phyloP scores from a whole-genome alignment of 2,797 vertebrate genomes.

The Peromyscus aztecus region DNA sequence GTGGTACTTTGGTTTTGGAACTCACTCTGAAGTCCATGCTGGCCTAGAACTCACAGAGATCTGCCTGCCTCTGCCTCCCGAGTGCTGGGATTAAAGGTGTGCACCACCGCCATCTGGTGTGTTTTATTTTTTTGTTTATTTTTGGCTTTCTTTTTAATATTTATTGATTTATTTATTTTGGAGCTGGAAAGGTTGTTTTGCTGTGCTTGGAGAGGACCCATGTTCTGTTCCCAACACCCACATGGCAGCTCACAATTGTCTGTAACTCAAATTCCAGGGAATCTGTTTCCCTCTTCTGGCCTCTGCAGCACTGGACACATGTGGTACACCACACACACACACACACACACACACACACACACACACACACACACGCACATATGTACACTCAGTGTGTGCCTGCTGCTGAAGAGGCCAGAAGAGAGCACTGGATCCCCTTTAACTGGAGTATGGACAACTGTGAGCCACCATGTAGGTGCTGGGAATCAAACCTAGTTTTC shows the following conservation, averaged over 20 bases:
- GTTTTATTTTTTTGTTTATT: background rate
- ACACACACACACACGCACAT: too few relatives aligned
- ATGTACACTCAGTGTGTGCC: background rate
- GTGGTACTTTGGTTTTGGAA: too few relatives aligned
- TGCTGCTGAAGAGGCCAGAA: background rate
- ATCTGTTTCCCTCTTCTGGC: background rate
- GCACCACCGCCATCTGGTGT: too few relatives aligned
- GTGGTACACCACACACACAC: background rate
- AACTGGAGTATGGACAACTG: background rate
- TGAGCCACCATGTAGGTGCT: background rate
- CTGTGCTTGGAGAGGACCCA: background rate
- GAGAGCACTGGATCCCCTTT: background rate
- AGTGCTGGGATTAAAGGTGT: too few relatives aligned
- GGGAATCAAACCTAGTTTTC: background rate
- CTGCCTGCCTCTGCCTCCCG: too few relatives aligned
- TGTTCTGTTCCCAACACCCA: background rate
- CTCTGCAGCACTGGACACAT: background rate
- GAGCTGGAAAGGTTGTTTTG: background rate
- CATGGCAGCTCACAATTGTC: background rate
- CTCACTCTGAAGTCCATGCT: too few relatives aligned
- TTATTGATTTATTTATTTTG: background rate
- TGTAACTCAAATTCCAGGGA: background rate
- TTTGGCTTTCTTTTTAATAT: background rate
- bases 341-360: too few relatives aligned
- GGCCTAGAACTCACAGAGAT: too few relatives aligned